Percentiles rank a stretch among this genome's conserved stretches.
Conservation (phyloP, 2,113 vertebrate species). For the Pavo muticus region DNA sequence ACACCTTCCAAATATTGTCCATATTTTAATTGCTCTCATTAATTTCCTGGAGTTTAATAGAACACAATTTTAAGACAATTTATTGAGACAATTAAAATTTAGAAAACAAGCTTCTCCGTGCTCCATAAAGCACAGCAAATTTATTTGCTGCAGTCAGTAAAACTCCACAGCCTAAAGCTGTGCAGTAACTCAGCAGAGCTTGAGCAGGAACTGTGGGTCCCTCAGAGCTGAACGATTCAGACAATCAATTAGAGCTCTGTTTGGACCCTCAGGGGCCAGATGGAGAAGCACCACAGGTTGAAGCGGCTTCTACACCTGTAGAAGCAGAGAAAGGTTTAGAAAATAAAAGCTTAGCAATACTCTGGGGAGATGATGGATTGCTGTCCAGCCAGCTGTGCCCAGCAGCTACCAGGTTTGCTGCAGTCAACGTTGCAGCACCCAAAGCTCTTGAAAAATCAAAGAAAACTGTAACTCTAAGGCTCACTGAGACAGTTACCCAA, state of each 20-base stretch:
- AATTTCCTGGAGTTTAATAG: conserved; percentile 68
- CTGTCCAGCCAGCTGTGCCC: not conserved
- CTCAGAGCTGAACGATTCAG: not conserved
- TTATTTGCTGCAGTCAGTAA: conserved; percentile 48
- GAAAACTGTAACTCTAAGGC: not conserved
- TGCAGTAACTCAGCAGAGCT: not conserved
- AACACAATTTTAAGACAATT: conserved; percentile 69
- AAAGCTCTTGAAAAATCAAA: not conserved
- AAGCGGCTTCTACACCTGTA: not conserved
- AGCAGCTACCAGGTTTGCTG: not conserved
- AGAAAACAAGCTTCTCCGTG: conserved; percentile 71
- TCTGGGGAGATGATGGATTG: not conserved
- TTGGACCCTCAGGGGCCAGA: not conserved
- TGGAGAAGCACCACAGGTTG: not conserved
- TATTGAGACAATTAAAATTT: conserved; percentile 75
- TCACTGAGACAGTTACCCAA: not conserved
- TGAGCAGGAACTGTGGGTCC: not conserved
- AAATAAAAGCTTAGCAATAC: not conserved
- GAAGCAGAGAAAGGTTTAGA: not conserved
- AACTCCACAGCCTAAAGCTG: conserved; percentile 28
- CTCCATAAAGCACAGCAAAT: conserved; percentile 69
- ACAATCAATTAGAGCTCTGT: not conserved
- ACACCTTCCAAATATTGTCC: conserved; percentile 39
- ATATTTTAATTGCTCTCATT: conserved; percentile 3
- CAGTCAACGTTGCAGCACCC: not conserved